A percentile compares a stretch with the other conserved stretches of the same genome.
Conservation (phyloP, 2,797 vertebrate species). For the Semaprochilodus insignis region DNA sequence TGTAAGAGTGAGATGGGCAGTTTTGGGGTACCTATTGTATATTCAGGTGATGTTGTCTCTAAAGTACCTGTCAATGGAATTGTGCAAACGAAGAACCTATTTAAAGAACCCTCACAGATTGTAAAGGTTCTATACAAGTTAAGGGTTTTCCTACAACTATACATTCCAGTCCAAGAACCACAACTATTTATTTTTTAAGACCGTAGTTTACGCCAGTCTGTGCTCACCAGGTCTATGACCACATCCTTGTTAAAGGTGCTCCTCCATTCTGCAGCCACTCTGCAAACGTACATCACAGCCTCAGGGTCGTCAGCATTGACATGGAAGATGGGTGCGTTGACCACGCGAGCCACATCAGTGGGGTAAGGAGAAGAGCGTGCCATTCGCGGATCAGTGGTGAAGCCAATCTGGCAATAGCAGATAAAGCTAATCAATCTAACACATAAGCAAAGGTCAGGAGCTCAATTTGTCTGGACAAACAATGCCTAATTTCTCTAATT, state of each 20-base stretch:
- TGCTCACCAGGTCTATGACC: slow-evolving; percentile 87
- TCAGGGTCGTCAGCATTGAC: slow-evolving; percentile 91
- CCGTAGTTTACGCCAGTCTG: neutral
- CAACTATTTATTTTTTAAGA: neutral
- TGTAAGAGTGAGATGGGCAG: too few relatives aligned
- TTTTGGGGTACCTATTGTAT: too few relatives aligned
- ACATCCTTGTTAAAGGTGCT: slow-evolving; percentile 91
- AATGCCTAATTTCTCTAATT: slow-evolving; percentile 5
- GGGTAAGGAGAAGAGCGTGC: slow-evolving; percentile 91
- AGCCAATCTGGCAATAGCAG: slow-evolving; percentile 83
- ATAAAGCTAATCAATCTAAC: slow-evolving; percentile 44
- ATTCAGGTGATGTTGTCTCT: neutral
- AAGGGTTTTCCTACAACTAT: neutral
- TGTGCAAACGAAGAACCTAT: neutral
- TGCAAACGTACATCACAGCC: slow-evolving; percentile 90
- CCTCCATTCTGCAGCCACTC: slow-evolving; percentile 89
- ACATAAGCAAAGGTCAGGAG: slow-evolving; percentile 34
- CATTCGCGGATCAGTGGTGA: slow-evolving; percentile 90
- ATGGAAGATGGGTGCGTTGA: slow-evolving; percentile 92
- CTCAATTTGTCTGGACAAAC: slow-evolving; percentile 12
- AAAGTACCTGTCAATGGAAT: neutral
- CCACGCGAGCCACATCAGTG: slow-evolving; percentile 88
- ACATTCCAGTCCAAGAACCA: neutral
- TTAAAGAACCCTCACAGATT: neutral
- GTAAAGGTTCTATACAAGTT: neutral